Percentiles rank a stretch among this genome's conserved stretches.
These are phyloP conservation scores for Lates japonicus DNA, from an alignment of 2,797 vertebrate genomes.

Conservation along the genomic window DNA sequence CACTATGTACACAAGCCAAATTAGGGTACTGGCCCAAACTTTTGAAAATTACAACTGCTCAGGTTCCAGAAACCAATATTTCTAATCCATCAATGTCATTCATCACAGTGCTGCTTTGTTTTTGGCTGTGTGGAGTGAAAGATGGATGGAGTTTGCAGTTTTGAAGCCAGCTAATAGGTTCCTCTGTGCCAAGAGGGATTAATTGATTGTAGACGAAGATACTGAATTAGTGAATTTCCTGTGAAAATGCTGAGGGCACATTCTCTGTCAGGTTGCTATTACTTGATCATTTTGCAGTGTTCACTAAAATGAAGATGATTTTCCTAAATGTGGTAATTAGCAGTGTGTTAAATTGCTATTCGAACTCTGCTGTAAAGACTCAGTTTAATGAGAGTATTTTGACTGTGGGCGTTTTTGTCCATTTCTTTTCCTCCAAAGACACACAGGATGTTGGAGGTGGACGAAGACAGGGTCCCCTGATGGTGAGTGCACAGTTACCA, in stretches of 20 bases:
- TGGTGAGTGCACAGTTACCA: conserved; percentile 87
- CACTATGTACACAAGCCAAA: conserved; percentile 12
- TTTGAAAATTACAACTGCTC: conserved; percentile 21
- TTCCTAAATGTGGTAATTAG: conserved; percentile 30
- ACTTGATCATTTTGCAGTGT: conserved; percentile 27
- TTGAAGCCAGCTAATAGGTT: conserved; percentile 41
- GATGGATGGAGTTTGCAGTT: conserved; percentile 38
- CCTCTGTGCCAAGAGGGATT: conserved; percentile 46
- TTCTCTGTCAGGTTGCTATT: conserved; percentile 17
- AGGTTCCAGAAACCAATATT: conserved; percentile 32
- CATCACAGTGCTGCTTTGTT: conserved; percentile 41
- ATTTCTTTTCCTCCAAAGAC: conserved; percentile 81
- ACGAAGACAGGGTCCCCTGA: conserved; percentile 89
- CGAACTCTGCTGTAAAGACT: conserved; percentile 14
- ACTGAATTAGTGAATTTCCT: conserved; percentile 38
- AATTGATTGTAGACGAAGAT: conserved; percentile 51
- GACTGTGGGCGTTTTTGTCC: conserved; percentile 5
- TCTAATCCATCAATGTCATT: conserved; percentile 44
- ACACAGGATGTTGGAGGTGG: conserved; percentile 88
- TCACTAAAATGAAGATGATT: conserved; percentile 35
- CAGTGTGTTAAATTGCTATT: conserved; percentile 10
- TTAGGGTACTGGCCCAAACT: conserved; percentile 16
- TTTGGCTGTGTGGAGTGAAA: conserved; percentile 40
- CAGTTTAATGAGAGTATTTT: conserved; percentile 33
- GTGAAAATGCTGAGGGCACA: conserved; percentile 29